phyloP scores from a whole-genome alignment of 2,888 invertebrate genomes.

The Bugula neritina region DNA sequence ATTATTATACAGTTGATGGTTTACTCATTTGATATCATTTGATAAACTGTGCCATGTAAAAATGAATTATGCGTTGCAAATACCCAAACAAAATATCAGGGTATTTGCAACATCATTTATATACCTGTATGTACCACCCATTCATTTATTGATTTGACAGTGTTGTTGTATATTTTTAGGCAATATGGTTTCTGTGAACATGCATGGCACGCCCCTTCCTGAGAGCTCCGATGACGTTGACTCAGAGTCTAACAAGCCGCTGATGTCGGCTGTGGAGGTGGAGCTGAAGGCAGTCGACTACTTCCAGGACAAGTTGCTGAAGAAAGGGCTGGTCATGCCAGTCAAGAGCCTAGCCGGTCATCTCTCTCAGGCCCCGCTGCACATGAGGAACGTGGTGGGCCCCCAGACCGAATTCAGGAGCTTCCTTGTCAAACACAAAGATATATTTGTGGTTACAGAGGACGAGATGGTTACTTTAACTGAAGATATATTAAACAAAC shows the following conservation, averaged over 20 bases:
- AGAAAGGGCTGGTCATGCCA: constrained; percentile 92
- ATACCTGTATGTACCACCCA: too few species aligned
- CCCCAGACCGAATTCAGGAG: constrained; percentile 52
- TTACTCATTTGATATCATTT: too few species aligned
- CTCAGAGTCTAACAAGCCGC: neutral
- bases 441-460: constrained; percentile 50
- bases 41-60: too few species aligned
- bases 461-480: constrained; percentile 49
- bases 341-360: constrained; percentile 93
- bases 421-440: constrained; percentile 51
- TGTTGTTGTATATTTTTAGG: too few species aligned
- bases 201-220: constrained; percentile 9
- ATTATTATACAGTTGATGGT: too few species aligned
- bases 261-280: constrained; percentile 59
- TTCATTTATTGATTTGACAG: too few species aligned
- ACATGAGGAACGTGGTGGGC: constrained; percentile 66
- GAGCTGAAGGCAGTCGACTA: constrained; percentile 83
- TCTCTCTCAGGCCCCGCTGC: constrained; percentile 89
- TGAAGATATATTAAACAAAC: constrained; percentile 27
- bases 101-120: too few species aligned
- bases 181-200: constrained; percentile 21
- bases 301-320: constrained; percentile 84
- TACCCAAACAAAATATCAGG: too few species aligned
- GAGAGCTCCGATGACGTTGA: neutral
- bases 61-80: too few species aligned